phyloP scores from a whole-genome alignment of 2,888 invertebrate genomes.

The Ophion ellenae region DNA sequence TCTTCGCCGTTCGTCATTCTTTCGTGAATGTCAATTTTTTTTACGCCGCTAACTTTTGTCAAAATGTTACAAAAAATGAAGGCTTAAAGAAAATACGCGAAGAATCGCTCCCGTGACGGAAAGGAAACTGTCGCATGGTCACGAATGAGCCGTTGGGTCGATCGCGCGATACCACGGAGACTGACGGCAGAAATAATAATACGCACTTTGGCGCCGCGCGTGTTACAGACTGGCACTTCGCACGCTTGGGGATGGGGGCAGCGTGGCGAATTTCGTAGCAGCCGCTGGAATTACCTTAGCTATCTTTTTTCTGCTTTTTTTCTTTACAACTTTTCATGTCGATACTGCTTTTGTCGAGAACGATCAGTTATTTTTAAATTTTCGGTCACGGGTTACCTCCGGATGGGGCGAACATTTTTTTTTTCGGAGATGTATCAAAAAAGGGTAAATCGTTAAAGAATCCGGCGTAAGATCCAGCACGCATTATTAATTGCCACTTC shows the following conservation, averaged over 20 bases:
- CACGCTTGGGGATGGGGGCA: background rate
- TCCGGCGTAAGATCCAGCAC: too few relatives aligned
- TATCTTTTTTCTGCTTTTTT: too few relatives aligned
- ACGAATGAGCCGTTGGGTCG: background rate
- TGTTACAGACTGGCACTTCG: background rate
- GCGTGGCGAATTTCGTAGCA: background rate
- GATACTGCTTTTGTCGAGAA: background rate
- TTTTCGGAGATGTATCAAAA: too few relatives aligned
- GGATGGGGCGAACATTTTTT: background rate
- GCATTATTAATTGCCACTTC: too few relatives aligned
- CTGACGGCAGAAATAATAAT: conserved; percentile 1
- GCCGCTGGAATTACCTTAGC: background rate
- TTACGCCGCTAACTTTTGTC: background rate
- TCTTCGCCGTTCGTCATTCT: background rate
- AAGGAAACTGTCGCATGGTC: background rate
- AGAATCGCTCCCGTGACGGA: background rate
- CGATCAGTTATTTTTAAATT: background rate
- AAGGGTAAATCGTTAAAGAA: background rate
- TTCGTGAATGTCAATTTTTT: background rate
- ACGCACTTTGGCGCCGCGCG: background rate
- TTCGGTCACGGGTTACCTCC: background rate
- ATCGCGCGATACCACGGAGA: background rate
- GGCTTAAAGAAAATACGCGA: background rate
- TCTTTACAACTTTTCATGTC: too few relatives aligned
- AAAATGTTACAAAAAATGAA: background rate